phyloP scores from a whole-genome alignment of 92 coral and sea anemone species.

The Umimayanthus chanpuru region DNA sequence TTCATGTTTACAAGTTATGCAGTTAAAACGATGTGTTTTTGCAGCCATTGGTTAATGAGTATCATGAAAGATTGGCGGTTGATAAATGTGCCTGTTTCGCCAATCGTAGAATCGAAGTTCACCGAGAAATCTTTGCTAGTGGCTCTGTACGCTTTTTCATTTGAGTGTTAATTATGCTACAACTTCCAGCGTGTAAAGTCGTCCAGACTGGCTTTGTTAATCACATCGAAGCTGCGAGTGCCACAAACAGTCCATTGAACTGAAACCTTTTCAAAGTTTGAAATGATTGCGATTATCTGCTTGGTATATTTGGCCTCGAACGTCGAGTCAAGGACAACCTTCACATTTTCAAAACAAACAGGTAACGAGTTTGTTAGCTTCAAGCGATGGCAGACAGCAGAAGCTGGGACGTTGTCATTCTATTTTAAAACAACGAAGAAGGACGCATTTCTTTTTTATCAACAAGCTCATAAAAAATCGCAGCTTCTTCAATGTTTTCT shows the following conservation, averaged over 20 bases:
- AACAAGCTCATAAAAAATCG: not conserved
- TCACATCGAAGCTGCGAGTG: not conserved
- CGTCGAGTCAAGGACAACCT: slow-evolving; percentile 33
- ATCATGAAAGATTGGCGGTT: slow-evolving; percentile 20
- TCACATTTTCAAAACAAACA: not conserved
- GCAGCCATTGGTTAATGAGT: slow-evolving; percentile 22
- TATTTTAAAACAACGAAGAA: slow-evolving; percentile 4
- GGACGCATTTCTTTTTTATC: slow-evolving; percentile 26
- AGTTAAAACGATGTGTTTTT: not conserved
- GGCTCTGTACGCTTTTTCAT: not conserved
- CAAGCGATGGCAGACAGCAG: slow-evolving; percentile 4
- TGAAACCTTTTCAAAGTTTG: not conserved
- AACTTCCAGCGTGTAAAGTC: not conserved
- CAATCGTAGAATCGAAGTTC: not conserved
- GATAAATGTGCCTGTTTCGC: slow-evolving; percentile 34
- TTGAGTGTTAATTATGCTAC: not conserved
- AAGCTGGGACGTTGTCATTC: not conserved
- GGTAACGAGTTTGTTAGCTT: slow-evolving; percentile 5
- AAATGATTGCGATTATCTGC: slow-evolving; percentile 1
- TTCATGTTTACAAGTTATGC: not conserved
- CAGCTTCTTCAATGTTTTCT: not conserved
- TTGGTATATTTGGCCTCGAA: not conserved
- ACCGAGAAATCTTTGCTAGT: not conserved
- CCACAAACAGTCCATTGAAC: not conserved
- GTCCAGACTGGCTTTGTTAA: not conserved